Percentiles rank a stretch among this genome's conserved stretches.
Evolutionary conservation across 92 coral and sea anemone genomes (phyloP).

Genomic region (Palythoa caribaeorum): DNA sequence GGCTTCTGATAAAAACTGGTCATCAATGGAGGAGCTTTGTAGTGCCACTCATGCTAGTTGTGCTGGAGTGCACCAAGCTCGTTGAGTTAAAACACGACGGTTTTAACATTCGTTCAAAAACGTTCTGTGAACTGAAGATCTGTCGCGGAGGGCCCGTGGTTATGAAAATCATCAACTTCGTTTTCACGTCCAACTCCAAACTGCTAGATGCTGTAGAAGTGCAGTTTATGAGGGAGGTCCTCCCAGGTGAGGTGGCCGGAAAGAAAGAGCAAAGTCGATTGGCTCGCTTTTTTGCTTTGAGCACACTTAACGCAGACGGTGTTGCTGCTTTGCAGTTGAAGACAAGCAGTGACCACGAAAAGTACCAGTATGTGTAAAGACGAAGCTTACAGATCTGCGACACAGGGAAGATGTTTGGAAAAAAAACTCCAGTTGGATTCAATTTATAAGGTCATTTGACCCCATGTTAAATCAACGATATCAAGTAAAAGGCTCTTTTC

Average conservation of each 20-base stretch:
- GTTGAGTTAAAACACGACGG: slow-evolving; percentile 42
- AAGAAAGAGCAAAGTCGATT: slow-evolving; percentile 29
- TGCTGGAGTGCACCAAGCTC: slow-evolving; percentile 37
- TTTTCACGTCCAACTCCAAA: slow-evolving; percentile 37
- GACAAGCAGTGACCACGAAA: neutral
- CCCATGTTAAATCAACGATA: too few species aligned
- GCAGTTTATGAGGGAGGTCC: slow-evolving; percentile 45
- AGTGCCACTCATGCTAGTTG: slow-evolving; percentile 26
- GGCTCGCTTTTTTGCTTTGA: neutral
- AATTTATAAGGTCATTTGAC: too few species aligned
- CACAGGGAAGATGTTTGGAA: too few species aligned
- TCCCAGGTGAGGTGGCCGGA: slow-evolving; percentile 37
- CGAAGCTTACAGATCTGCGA: too few species aligned
- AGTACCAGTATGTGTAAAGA: too few species aligned
- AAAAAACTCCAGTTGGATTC: too few species aligned
- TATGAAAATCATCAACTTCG: slow-evolving; percentile 42
- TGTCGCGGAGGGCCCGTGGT: slow-evolving; percentile 38
- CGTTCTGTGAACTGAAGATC: slow-evolving; percentile 44
- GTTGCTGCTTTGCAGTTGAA: slow-evolving; percentile 7
- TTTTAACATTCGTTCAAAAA: slow-evolving; percentile 36
- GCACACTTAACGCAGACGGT: slow-evolving; percentile 17
- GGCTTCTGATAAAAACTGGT: neutral
- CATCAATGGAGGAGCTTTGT: slow-evolving; percentile 39
- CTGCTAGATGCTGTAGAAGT: slow-evolving; percentile 49
- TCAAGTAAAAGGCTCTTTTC: too few species aligned